Conservation (phyloP, 1,140 invertebrate genomes). For the Drosophila pseudoananassae region DNA sequence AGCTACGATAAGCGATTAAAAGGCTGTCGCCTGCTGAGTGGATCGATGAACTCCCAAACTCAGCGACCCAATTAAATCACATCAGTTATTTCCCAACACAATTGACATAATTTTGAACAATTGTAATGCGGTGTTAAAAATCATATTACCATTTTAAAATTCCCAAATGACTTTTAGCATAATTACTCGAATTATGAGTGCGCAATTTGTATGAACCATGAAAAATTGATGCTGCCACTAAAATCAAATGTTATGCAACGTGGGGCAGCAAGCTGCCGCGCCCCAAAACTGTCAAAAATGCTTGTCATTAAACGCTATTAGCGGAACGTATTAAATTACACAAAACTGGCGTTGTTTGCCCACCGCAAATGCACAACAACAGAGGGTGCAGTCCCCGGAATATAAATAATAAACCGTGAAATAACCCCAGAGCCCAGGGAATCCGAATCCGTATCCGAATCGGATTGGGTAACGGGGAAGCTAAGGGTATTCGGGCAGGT, state of each 20-base stretch:
- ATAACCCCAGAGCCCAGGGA: slow-evolving; percentile 12
- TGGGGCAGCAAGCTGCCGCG: neutral
- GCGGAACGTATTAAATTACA: slow-evolving; percentile 68
- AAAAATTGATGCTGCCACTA: slow-evolving; percentile 63
- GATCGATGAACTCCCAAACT: slow-evolving; percentile 10
- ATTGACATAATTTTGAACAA: slow-evolving; percentile 23
- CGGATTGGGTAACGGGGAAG: slow-evolving; percentile 2
- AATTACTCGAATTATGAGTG: slow-evolving; percentile 49
- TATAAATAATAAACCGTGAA: slow-evolving; percentile 66
- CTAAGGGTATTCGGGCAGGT: slow-evolving; percentile 28
- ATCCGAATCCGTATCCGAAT: neutral
- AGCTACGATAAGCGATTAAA: slow-evolving; percentile 8
- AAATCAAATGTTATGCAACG: slow-evolving; percentile 42
- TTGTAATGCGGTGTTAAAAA: slow-evolving; percentile 30
- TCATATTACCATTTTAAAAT: slow-evolving; percentile 32
- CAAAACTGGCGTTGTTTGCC: slow-evolving; percentile 51
- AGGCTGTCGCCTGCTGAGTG: slow-evolving; percentile 30
- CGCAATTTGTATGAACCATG: slow-evolving; percentile 44
- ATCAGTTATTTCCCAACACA: slow-evolving; percentile 17
- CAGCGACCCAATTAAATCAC: slow-evolving; percentile 31
- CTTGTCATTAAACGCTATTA: slow-evolving; percentile 70
- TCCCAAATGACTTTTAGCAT: slow-evolving; percentile 40
- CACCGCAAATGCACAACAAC: slow-evolving; percentile 44
- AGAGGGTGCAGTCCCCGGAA: slow-evolving; percentile 33
- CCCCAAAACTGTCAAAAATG: slow-evolving; percentile 55